Base-by-base conservation (phyloP, 2,113 vertebrate species). In the Phasianus colchicus region DNA sequence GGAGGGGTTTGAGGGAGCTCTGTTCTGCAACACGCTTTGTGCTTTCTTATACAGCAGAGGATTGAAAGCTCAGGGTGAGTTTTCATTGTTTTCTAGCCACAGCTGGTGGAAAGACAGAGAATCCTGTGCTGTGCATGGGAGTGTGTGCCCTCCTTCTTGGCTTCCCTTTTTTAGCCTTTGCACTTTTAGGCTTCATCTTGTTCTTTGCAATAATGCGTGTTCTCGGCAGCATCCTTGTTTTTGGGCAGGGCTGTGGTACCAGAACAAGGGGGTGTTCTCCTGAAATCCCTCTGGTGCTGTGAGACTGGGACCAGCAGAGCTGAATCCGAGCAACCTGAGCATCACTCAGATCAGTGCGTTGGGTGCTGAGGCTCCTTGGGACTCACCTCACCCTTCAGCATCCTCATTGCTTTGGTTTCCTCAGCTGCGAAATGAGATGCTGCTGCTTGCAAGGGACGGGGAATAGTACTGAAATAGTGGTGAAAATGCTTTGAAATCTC, bases 311-410 rank as follows among this genome's bases (percentile, higher is more conserved):
- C 24, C 54, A 7, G 72, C 32, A 13, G 18, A 22, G 42, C 1
- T 73, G 76, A 45, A n/a, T 40, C 40, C 1, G 61, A 13, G 57
- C 27, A 12, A 27, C 2, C 29, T 11, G 27, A 36, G 61, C n/a
- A 48, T 9, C 1, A 1, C 83, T 36, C 50, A 13, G 10, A 52
- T 2, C 54, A 57, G 9, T 0, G 2, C 3, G 34, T 45, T 24
- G 15, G 43, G 29, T 32, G 18, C 8, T 9, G 25, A 10, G 6
- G n/a, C 15, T 87, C 58, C 38, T 24, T 4, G 19, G 0, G 1
- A 10, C 11, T 13, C 54, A 6, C 30, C 55, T 61, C 70, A 6
- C 25, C 38, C 54, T 50, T 9, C 70, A 8, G 38, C 15, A 2
- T n/a, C 43, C 40, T 61, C 12, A 7, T 5, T 3, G 12, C 63